Evolutionary conservation across 2,113 vertebrate genomes (phyloP), one percentile per base, ranked within the genome.

Genomic region (Thalassoma bifasciatum): DNA sequence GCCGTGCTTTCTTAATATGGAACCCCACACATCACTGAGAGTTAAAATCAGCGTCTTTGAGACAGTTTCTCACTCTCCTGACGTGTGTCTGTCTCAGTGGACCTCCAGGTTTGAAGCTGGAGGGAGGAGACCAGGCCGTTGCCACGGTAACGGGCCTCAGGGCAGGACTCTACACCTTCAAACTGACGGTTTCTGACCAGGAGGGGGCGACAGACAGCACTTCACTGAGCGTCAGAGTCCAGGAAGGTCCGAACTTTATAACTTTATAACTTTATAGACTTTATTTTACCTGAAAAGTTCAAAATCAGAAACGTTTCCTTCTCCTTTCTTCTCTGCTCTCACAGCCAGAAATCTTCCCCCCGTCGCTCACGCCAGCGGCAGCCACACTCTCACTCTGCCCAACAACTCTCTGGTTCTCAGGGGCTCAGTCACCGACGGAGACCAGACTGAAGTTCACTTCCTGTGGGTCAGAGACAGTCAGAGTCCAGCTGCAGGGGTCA

Each of bases 401-500:
- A 96, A 96, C 92, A 97, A 93, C 83, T 95, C 95, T 19, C 83
- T 98, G 88, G 92, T 94, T 23, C 95, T 98, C 75, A 89, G 94
- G 66, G 96, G 96, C 71, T 96, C 95, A 4, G 91, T 91, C 14
- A 97, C 96, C 62, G 83, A 93, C n/a, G 93, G 94, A 38, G 95
- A 96, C 90, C 94, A 93, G 66, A 88, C 83, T 1, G 89, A 95
- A n/a, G 88, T 95, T 21, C 95, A 92, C 0, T 97, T 93, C 89
- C 75, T 94, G 52, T 98, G 97, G 97, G 93, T 92, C 81, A 87
- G 95, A 36, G 96, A 96, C 61, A 88, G 90, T 49, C 95, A 96
- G 88, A 98, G 97, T 85, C 96, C 96, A 56, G 96, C 97, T 23
- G 96, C 96, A 2, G 96, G 97, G 90, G 97, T 96, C 82, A 91